Conservation (phyloP, 2,113 vertebrate genomes). For the Ctenomys sociabilis region DNA sequence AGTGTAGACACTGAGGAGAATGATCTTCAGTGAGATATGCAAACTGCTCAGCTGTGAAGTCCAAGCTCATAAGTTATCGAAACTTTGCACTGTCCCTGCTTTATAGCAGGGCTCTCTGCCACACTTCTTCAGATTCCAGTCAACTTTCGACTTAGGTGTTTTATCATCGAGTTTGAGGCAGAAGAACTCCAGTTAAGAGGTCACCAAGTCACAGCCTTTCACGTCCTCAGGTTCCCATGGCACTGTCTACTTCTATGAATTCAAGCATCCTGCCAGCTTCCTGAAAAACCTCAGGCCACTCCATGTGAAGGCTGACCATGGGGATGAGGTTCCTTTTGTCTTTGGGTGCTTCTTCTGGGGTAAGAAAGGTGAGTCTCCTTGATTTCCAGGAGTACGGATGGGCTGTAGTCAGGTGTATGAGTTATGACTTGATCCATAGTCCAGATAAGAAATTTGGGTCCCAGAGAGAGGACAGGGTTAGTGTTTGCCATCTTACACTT, state of each 20-base stretch:
- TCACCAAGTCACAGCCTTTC: not conserved
- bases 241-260: slow-evolving; percentile 92
- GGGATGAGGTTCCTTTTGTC: slow-evolving; percentile 87
- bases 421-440: not conserved
- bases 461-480: not conserved
- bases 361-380: slow-evolving; percentile 4
- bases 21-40: not conserved
- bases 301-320: slow-evolving; percentile 90
- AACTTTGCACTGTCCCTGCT: not conserved
- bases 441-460: not conserved
- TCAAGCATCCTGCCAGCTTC: slow-evolving; percentile 84
- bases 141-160: not conserved
- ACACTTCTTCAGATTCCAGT: not conserved
- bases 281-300: slow-evolving; percentile 78
- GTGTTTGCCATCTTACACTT: not conserved
- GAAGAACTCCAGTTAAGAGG: not conserved
- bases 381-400: not conserved
- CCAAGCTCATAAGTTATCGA: not conserved
- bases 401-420: too few species aligned
- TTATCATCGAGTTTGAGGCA: not conserved
- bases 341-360: slow-evolving; percentile 86
- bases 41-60: not conserved
- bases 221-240: slow-evolving; percentile 85
- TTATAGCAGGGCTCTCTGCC: not conserved
- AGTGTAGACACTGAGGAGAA: not conserved